Evolutionary conservation across 1,140 invertebrate genomes (phyloP).

Genomic region (Cotesia typhae): DNA sequence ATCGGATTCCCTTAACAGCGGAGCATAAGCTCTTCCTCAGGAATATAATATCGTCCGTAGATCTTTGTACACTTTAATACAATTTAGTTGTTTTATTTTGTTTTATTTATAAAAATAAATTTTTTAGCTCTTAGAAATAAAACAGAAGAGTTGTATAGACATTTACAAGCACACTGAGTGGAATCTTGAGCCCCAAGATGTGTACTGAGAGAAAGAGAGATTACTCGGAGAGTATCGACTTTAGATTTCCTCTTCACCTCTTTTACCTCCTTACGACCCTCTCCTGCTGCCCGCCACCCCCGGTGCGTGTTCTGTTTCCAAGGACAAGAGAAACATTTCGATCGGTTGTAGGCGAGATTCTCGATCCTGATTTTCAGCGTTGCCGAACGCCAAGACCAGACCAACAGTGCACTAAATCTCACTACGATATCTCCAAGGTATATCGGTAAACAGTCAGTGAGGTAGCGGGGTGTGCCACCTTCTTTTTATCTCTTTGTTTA

Average conservation of each 20-base stretch:
- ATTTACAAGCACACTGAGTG: constrained; percentile 14
- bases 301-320: constrained; percentile 52
- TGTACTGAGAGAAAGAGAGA: constrained; percentile 27
- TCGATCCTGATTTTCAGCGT: constrained; percentile 52
- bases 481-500: constrained; percentile 38
- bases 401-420: constrained; percentile 57
- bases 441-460: constrained; percentile 53
- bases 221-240: constrained; percentile 30
- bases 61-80: constrained; percentile 32
- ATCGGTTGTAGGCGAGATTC: constrained; percentile 57
- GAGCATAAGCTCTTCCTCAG: not conserved
- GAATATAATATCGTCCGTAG: constrained; percentile 26
- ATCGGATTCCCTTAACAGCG: constrained; percentile 33
- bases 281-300: constrained; percentile 19
- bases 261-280: constrained; percentile 11
- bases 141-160: constrained; percentile 23
- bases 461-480: constrained; percentile 52
- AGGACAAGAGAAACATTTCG: constrained; percentile 56
- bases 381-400: constrained; percentile 13
- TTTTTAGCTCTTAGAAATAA: constrained; percentile 38
- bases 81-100: constrained; percentile 26
- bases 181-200: not conserved
- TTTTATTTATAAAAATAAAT: constrained; percentile 14
- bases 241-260: constrained; percentile 11
- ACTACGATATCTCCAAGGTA: constrained; percentile 53